These are phyloP conservation scores for Sialis lutaria DNA, from an alignment of 2,888 invertebrate genomes.

Conservation along the genomic window DNA sequence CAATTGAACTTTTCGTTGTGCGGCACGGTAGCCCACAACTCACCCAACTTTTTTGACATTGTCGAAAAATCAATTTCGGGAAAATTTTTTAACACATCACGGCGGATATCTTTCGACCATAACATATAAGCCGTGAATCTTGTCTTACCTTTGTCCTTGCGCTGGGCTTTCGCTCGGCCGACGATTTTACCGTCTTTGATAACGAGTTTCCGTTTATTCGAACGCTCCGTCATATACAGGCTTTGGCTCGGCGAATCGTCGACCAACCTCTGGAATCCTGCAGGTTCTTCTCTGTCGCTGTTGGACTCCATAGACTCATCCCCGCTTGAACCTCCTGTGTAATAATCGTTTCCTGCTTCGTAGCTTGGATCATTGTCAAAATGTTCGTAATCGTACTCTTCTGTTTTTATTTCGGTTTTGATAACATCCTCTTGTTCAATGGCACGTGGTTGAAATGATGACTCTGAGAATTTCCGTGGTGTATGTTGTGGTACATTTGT, in stretches of 20 bases:
- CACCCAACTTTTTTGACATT: constrained; percentile 69
- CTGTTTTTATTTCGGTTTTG: constrained; percentile 19
- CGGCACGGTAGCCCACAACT: constrained; percentile 76
- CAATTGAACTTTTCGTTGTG: constrained; percentile 48
- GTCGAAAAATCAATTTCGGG: constrained; percentile 71
- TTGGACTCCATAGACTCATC: constrained; percentile 31
- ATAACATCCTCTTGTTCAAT: constrained; percentile 11
- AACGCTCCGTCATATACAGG: constrained; percentile 65
- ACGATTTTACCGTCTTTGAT: constrained; percentile 49
- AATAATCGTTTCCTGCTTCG: constrained; percentile 12
- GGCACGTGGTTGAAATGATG: constrained; percentile 2
- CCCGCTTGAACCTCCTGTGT: constrained; percentile 25
- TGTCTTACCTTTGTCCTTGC: constrained; percentile 67
- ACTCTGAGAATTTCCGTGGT: constrained; percentile 8
- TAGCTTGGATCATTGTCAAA: neutral
- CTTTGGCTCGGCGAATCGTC: constrained; percentile 32
- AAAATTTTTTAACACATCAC: constrained; percentile 49
- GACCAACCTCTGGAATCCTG: constrained; percentile 30
- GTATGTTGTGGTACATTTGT: constrained; percentile 23
- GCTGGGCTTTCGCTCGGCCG: constrained; percentile 53
- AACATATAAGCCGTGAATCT: constrained; percentile 80
- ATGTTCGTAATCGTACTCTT: constrained; percentile 17
- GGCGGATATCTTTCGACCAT: constrained; percentile 73
- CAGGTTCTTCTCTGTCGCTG: constrained; percentile 26
- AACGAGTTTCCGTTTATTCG: constrained; percentile 53